phyloP scores from a whole-genome alignment of 2,888 invertebrate genomes.

The Drosophila maculinotata region DNA sequence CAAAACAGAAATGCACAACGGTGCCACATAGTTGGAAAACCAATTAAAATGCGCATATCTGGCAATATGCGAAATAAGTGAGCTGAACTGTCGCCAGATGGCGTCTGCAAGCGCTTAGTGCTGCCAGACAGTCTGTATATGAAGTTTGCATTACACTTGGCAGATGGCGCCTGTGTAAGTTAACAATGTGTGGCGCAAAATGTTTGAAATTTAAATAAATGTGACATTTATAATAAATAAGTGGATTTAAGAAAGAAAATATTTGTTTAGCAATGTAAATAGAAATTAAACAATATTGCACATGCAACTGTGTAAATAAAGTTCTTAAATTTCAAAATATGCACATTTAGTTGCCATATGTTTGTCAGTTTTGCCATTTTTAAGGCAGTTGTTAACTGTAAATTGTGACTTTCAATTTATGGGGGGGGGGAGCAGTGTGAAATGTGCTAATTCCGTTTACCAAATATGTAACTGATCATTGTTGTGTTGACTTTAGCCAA shows the following conservation, averaged over 20 bases:
- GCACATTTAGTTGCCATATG: neutral
- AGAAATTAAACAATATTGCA: no score
- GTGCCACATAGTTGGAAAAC: conserved; percentile 8
- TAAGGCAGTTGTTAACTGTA: neutral
- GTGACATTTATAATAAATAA: neutral
- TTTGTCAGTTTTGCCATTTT: neutral
- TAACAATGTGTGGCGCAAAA: neutral
- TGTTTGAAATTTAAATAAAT: neutral
- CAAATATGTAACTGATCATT: conserved; percentile 66
- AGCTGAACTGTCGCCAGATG: neutral
- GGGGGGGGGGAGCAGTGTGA: conserved; percentile 33
- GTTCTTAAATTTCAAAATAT: no score
- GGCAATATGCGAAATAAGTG: conserved; percentile 7
- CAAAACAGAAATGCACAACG: conserved; percentile 46
- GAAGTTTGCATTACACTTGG: neutral
- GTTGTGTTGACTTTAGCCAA: conserved; percentile 75
- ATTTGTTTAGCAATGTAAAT: no score
- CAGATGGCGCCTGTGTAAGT: conserved; percentile 20
- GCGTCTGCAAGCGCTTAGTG: neutral
- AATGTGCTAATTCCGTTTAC: conserved; percentile 51
- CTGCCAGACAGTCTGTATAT: neutral
- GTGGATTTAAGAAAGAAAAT: neutral
- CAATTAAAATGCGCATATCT: neutral
- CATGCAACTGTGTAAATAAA: no score
- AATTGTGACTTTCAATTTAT: conserved; percentile 24